These are phyloP conservation scores for Cebus imitator DNA, from an alignment of 2,113 vertebrate species.

Conservation along the genomic window DNA sequence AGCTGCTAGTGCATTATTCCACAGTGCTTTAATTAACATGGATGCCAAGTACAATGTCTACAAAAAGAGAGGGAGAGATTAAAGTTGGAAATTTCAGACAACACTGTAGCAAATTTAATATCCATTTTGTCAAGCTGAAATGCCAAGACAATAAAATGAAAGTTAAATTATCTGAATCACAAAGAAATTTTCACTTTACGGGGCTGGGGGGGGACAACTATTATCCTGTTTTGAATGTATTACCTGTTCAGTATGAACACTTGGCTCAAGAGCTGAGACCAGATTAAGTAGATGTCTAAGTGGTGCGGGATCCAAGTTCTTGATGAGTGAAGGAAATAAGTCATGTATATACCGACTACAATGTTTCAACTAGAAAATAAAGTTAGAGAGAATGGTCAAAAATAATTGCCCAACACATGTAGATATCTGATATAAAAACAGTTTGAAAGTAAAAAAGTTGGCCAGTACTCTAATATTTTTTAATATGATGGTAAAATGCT, in stretches of 20 bases:
- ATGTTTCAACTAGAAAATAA: constrained; percentile 92
- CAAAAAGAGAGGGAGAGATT: constrained; percentile 47
- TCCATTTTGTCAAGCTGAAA: background rate
- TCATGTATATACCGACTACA: constrained; percentile 99
- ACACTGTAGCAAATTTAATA: background rate
- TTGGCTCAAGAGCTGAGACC: constrained; percentile 97
- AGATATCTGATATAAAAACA: background rate
- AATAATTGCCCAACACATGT: background rate
- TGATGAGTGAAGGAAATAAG: constrained; percentile 98
- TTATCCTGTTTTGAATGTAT: background rate
- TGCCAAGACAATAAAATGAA: background rate
- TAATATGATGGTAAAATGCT: background rate
- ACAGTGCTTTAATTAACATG: constrained; percentile 99
- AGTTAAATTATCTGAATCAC: background rate
- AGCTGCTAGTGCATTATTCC: constrained; percentile 98
- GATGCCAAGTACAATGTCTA: constrained; percentile 98
- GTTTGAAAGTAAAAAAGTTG: background rate
- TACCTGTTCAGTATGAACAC: constrained; percentile 99
- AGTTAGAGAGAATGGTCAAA: constrained; percentile 53
- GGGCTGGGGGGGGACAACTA: too few species aligned
- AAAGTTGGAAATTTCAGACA: constrained; percentile 7
- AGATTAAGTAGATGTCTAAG: constrained; percentile 97
- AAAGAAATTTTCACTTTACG: background rate
- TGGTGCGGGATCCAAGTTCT: constrained; percentile 98
- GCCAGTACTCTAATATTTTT: background rate